Conservation (phyloP, 2,888 invertebrate genomes). For the Branchellion lobata region DNA sequence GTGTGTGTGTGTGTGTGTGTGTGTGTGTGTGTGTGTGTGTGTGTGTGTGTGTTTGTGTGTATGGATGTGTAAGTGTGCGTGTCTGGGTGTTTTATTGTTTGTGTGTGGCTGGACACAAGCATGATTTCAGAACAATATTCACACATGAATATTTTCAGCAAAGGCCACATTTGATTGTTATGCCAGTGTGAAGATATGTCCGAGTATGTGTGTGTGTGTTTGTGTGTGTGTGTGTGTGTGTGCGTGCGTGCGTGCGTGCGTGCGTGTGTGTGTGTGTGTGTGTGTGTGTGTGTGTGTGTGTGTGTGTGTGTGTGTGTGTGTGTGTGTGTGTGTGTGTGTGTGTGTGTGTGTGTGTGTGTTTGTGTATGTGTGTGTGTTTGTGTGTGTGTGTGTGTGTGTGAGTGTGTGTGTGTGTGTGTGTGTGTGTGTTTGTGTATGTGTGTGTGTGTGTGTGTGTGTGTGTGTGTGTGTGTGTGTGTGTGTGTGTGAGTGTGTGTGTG, state of each 20-base stretch:
- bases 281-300: conserved; percentile 25
- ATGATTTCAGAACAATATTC: no score
- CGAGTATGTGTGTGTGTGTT: conserved; percentile 1
- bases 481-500: conserved; percentile 10
- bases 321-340: conserved; percentile 11
- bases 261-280: neutral
- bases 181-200: neutral
- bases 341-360: conserved; percentile 17
- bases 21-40: no score
- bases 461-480: conserved; percentile 19
- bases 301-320: conserved; percentile 22
- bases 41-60: no score
- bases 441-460: conserved; percentile 26
- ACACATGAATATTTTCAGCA: no score
- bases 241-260: neutral
- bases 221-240: conserved; percentile 18
- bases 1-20: no score
- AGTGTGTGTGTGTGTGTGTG: neutral
- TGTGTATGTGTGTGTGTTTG: neutral
- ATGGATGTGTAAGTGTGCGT: no score
- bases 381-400: conserved; percentile 3
- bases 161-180: no score
- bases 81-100: no score
- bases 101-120: no score
- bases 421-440: conserved; percentile 2